A percentile compares a stretch with the other conserved stretches of the same genome.
phyloP scores from a whole-genome alignment of 2,113 vertebrate species.

The Gobiocypris rarus region DNA sequence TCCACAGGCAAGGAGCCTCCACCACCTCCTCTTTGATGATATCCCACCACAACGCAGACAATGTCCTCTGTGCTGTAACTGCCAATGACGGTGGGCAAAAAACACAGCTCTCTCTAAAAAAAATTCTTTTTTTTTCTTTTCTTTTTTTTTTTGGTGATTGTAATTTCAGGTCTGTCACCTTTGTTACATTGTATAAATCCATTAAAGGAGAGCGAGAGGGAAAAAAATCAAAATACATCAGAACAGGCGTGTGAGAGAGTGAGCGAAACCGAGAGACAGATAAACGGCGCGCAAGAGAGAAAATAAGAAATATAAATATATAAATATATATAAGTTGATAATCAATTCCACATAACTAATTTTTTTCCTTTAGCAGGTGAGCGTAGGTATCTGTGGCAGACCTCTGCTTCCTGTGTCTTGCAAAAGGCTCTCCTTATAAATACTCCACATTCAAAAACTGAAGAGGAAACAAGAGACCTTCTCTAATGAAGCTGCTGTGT shows the following conservation, averaged over 20 bases:
- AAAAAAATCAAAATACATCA: constrained; percentile 60
- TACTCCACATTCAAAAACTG: constrained; percentile 94
- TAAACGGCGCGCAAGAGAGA: constrained; percentile 62
- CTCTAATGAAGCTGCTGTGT: constrained; percentile 99
- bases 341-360: constrained; percentile 97
- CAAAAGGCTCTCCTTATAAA: constrained; percentile 94
- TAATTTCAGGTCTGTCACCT: constrained; percentile 99
- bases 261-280: constrained; percentile 68
- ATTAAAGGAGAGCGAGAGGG: constrained; percentile 87
- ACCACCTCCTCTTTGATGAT: constrained; percentile 99
- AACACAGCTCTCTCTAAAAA: constrained; percentile 78
- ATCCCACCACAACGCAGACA: constrained; percentile 93
- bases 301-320: constrained; percentile 81
- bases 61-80: constrained; percentile 99
- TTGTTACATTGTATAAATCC: constrained; percentile 99
- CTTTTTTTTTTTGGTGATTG: constrained; percentile 93
- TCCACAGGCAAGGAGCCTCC: constrained; percentile 97
- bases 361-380: constrained; percentile 95
- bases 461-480: constrained; percentile 85
- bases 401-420: constrained; percentile 89
- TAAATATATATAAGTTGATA: constrained; percentile 84
- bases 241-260: constrained; percentile 78
- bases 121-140: constrained; percentile 56
- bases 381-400: constrained; percentile 91
- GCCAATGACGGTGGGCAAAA: constrained; percentile 93